Base-by-base conservation (phyloP, 1,140 invertebrate genomes). In the Drosophila equinoxialis region DNA sequence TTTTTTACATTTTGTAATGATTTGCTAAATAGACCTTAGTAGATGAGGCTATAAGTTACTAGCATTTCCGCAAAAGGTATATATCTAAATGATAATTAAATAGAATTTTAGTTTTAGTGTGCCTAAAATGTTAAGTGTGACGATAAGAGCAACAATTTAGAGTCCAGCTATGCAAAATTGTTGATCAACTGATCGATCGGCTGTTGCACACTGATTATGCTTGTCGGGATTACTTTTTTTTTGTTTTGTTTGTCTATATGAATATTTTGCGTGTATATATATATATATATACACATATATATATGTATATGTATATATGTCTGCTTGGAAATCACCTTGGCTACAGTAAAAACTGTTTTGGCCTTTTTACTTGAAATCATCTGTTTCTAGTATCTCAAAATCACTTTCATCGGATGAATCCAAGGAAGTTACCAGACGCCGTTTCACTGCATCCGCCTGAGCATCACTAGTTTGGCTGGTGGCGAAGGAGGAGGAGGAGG, bases 321-420 rank as follows among this genome's bases (percentile, higher is more conserved):
- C 87, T 82, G 83, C 73, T 86, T 82, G 77, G 65, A 82, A 86
- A 86, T 86, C 79, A 72, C 57, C 64, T 30, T 37, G 41, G 26
- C 7, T 55, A 51, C 51, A 23, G 35, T 6, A 6, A 30, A 30
- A 30, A 30, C 6, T 30, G 6, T 55, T 23, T 39, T 51, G 58
- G 60, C 35, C 35, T 59, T 6, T 64, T 75, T 91, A 91, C 71
- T 91, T 83, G 55, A 90, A 90, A 35, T 91, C 90, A 48, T 92
- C 91, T 64, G 85, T 74, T 64, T 91, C 84, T 33, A 92, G 74
- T 71, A 92, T 86, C 77, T 92, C 91, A 77, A 92, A 92, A 65
- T 92, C 91, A 71, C 91, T 92, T 48, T 92, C 91, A 68, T 91
- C 90, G 33, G 90, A 91, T 26, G 91, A 91, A 51, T 90, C 87